Evolutionary conservation across 2,113 vertebrate genomes (phyloP).

Genomic region (Indicator maculatus): DNA sequence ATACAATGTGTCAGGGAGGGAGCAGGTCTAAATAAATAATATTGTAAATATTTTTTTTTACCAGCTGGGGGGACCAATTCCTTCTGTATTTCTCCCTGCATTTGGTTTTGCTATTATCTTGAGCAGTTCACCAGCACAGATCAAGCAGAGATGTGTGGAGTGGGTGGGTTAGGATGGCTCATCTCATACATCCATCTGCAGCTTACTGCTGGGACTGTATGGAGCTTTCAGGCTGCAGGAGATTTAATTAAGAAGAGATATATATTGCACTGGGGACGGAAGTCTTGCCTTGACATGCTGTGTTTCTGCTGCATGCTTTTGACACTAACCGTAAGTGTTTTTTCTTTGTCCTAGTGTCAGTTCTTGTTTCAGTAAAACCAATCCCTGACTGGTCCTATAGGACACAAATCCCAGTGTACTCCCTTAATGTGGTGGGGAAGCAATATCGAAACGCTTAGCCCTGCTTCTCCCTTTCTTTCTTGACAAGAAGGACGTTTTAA

Average conservation of each 20-base stretch:
- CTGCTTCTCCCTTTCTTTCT: background rate
- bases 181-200: background rate
- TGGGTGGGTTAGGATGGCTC: background rate
- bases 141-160: background rate
- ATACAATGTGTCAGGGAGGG: background rate
- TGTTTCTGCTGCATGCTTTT: background rate
- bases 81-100: background rate
- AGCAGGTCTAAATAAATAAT: background rate
- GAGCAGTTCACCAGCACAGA: background rate
- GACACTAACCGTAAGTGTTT: background rate
- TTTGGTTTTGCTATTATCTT: conserved; percentile 9
- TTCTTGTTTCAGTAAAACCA: background rate
- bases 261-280: background rate
- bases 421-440: background rate
- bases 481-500: background rate
- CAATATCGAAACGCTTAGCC: background rate
- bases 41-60: background rate
- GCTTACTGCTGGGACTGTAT: background rate
- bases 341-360: background rate
- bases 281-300: conserved; percentile 19
- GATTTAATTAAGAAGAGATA: conserved; percentile 44
- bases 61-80: background rate
- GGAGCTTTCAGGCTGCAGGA: conserved; percentile 30
- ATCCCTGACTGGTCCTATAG: background rate
- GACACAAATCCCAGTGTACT: background rate